Conservation (phyloP, 2,113 vertebrate genomes). For the Myanophis thanlyinensis region DNA sequence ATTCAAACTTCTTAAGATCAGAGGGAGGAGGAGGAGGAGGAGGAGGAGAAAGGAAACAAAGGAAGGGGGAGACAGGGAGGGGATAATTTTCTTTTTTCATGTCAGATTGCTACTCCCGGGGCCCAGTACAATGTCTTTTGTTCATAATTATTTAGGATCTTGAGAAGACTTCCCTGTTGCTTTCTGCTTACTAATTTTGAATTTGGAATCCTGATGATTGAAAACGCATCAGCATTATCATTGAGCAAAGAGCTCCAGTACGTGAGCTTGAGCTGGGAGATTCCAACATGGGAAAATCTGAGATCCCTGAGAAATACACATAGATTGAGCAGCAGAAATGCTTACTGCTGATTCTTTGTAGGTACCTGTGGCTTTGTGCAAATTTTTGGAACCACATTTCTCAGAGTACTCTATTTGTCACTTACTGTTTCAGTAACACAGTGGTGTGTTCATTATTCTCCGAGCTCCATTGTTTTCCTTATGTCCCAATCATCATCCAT, state of each 20-base stretch:
- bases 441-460: neutral
- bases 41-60: too few relatives aligned
- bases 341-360: constrained; percentile 24
- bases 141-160: neutral
- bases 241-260: neutral
- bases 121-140: neutral
- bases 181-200: neutral
- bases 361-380: constrained; percentile 36
- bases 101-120: neutral
- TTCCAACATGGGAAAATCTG: neutral
- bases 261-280: neutral
- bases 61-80: neutral
- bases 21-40: neutral
- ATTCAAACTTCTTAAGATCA: neutral
- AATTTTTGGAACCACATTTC: constrained; percentile 32
- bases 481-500: constrained; percentile 28
- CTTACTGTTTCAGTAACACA: neutral
- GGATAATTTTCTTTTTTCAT: neutral
- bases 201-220: neutral
- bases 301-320: neutral
- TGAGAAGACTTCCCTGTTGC: neutral
- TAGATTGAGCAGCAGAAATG: neutral
- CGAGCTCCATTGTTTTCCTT: constrained; percentile 41
- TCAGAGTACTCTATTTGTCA: neutral
- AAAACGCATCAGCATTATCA: neutral